Evolutionary conservation across 2,888 invertebrate species (phyloP).

Genomic region (Drosophila diplacantha): DNA sequence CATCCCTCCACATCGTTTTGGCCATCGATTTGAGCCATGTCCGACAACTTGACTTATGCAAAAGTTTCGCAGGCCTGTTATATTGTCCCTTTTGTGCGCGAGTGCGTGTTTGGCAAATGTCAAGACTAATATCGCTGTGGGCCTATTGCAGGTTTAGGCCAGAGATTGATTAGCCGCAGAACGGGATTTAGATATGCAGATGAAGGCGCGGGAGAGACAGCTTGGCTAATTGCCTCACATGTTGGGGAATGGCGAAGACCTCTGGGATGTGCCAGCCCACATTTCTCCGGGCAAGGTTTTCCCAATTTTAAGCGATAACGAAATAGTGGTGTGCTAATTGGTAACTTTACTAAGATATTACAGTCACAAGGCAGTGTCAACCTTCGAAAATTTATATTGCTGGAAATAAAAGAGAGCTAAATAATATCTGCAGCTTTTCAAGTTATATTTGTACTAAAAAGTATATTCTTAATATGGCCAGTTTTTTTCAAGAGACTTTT

Average conservation of each 20-base stretch:
- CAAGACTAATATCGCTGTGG: constrained; percentile 15
- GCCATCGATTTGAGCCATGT: constrained; percentile 27
- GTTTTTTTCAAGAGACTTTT: too few relatives aligned
- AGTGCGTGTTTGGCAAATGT: constrained; percentile 15
- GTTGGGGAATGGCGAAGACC: constrained; percentile 10
- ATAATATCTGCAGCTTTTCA: not conserved
- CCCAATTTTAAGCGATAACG: not conserved
- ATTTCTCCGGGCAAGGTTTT: constrained; percentile 12
- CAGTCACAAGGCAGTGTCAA: not conserved
- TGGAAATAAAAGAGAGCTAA: not conserved
- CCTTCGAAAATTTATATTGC: not conserved
- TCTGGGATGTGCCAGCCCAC: not conserved
- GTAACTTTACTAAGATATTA: not conserved
- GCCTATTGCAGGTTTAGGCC: constrained; percentile 1
- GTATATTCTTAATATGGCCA: too few relatives aligned
- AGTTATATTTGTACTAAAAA: too few relatives aligned
- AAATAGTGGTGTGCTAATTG: constrained; percentile 3
- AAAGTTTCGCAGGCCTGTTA: constrained; percentile 27
- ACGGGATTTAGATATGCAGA: not conserved
- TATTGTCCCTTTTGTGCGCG: constrained; percentile 20
- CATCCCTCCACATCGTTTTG: constrained; percentile 14
- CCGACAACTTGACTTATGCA: constrained; percentile 13
- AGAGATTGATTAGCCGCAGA: constrained; percentile 20
- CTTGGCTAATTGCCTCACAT: not conserved
- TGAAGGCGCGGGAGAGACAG: not conserved